Percentiles rank a stretch among this genome's conserved stretches.
phyloP scores from a whole-genome alignment of 2,888 invertebrate species.

The Acanthosepion esculentum region DNA sequence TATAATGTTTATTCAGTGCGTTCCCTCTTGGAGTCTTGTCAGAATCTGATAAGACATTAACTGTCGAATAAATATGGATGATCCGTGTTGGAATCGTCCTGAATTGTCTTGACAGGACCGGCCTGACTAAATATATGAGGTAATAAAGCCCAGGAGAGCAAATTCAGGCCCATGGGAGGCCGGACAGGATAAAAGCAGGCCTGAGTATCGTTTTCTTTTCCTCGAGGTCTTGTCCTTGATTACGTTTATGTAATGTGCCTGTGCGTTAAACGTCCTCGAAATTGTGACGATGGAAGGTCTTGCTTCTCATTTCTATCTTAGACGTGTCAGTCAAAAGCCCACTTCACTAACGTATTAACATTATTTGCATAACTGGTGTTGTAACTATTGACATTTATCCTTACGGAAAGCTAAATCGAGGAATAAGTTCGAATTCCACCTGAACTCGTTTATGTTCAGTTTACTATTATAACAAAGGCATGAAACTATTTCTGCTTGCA shows the following conservation, averaged over 20 bases:
- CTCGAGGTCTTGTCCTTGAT: not conserved
- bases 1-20: not conserved
- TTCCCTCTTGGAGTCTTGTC: not conserved
- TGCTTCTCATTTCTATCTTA: no score
- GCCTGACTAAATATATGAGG: not conserved
- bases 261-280: not conserved
- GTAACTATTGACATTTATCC: no score
- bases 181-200: not conserved
- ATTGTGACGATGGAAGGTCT: no score
- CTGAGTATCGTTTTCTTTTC: not conserved
- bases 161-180: not conserved
- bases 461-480: no score
- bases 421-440: no score
- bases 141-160: not conserved
- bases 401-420: no score
- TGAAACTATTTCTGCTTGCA: no score
- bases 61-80: constrained; percentile 6
- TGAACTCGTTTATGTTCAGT: no score
- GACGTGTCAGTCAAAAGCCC: no score
- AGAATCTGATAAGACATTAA: constrained; percentile 4
- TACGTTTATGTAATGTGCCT: not conserved
- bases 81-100: not conserved
- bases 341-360: no score
- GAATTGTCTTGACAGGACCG: not conserved
- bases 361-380: no score